Conservation (phyloP, 1,140 invertebrate genomes). For the Scaptomyza hsui region DNA sequence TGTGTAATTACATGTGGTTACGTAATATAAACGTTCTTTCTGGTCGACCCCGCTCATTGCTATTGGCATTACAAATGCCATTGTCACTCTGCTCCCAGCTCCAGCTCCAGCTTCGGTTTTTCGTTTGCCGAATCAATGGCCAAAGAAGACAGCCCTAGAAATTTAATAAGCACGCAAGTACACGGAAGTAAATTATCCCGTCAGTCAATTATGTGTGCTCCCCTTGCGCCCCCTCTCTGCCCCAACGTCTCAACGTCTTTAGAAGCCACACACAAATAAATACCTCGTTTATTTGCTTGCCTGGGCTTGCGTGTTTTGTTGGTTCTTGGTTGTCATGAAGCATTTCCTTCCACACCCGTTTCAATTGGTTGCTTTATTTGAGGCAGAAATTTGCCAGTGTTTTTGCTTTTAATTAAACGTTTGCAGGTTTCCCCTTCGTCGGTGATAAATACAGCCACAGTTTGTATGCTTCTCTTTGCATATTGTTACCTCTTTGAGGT, state of each 20-base stretch:
- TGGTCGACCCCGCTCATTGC: slow-evolving; percentile 8
- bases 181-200: slow-evolving; percentile 80
- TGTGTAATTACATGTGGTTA: slow-evolving; percentile 76
- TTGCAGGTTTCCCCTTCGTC: slow-evolving; percentile 1
- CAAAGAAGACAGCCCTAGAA: slow-evolving; percentile 71
- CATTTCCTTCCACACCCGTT: slow-evolving; percentile 57
- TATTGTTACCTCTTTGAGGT: slow-evolving; percentile 36
- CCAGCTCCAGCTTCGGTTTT: background rate
- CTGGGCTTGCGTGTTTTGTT: slow-evolving; percentile 39
- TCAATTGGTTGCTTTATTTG: slow-evolving; percentile 81
- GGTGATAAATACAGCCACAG: slow-evolving; percentile 39
- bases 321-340: slow-evolving; percentile 67
- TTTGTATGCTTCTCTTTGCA: slow-evolving; percentile 30
- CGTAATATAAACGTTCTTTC: slow-evolving; percentile 52
- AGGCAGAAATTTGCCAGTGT: slow-evolving; percentile 63
- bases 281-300: slow-evolving; percentile 75
- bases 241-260: slow-evolving; percentile 37
- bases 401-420: slow-evolving; percentile 73
- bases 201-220: slow-evolving; percentile 76
- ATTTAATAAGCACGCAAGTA: slow-evolving; percentile 83
- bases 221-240: slow-evolving; percentile 1
- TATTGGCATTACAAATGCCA: slow-evolving; percentile 25
- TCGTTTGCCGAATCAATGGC: slow-evolving; percentile 64
- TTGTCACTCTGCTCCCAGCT: slow-evolving; percentile 24
- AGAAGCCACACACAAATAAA: slow-evolving; percentile 71